Evolutionary conservation across 35 echinoderm and acorn worm genomes (phyloP).

Genomic region (Strongylocentrotus purpuratus): DNA sequence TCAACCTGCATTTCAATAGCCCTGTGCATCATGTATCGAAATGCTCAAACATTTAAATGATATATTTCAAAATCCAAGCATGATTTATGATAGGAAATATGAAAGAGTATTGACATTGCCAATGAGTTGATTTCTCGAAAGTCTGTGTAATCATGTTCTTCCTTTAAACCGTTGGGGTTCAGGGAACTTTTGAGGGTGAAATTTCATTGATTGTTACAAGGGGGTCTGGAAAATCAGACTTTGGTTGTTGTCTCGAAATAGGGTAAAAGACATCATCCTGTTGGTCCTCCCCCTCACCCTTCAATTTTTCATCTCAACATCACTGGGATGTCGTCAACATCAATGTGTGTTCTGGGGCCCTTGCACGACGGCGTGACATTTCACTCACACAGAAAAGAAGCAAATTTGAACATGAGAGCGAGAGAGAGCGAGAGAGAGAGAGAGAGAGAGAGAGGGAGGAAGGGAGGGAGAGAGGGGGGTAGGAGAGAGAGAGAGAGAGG

Average conservation of each 20-base stretch:
- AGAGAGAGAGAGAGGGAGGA: background rate
- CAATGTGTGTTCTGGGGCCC: background rate
- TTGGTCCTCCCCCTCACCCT: background rate
- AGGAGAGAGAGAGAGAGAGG: background rate
- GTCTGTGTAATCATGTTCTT: too few relatives aligned
- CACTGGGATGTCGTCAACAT: background rate
- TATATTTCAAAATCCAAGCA: too few relatives aligned
- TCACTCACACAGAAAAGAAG: background rate
- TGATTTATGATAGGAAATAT: too few relatives aligned
- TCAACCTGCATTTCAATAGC: too few relatives aligned
- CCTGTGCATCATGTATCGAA: too few relatives aligned
- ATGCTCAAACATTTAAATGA: too few relatives aligned
- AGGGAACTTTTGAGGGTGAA: too few relatives aligned
- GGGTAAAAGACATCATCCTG: background rate
- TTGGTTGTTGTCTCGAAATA: background rate
- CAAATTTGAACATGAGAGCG: background rate
- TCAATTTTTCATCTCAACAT: background rate
- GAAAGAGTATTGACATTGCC: too few relatives aligned
- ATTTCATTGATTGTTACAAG: too few relatives aligned
- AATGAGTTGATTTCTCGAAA: too few relatives aligned
- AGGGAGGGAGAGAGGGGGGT: background rate
- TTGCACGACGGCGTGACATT: background rate
- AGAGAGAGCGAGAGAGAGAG: background rate
- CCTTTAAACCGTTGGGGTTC: too few relatives aligned
- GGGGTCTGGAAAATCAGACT: background rate